phyloP scores from a whole-genome alignment of 2,888 invertebrate genomes.

The Tholera decimalis region DNA sequence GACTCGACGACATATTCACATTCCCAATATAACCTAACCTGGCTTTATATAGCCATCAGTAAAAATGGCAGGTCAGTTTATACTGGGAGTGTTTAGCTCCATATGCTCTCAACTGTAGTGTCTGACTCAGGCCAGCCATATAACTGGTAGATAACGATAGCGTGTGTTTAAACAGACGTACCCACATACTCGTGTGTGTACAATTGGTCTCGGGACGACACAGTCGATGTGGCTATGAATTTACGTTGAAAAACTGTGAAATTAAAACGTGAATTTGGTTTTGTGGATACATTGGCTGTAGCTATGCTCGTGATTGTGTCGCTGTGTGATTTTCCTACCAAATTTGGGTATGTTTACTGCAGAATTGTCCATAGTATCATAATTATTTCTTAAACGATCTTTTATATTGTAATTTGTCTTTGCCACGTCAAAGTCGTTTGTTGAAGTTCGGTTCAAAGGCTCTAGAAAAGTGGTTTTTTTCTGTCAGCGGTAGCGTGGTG shows the following conservation, averaged over 20 bases:
- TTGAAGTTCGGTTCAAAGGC: constrained; percentile 11
- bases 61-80: neutral
- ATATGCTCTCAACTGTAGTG: constrained; percentile 54
- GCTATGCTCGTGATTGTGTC: neutral
- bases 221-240: constrained; percentile 26
- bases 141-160: constrained; percentile 78
- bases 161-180: constrained; percentile 72
- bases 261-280: constrained; percentile 5
- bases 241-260: constrained; percentile 39
- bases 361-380: neutral
- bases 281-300: neutral
- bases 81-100: constrained; percentile 5
- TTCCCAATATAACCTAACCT: neutral
- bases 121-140: constrained; percentile 76
- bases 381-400: neutral
- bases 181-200: constrained; percentile 60
- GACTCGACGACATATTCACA: constrained; percentile 3
- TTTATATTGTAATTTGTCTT: neutral
- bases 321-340: neutral
- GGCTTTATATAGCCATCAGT: neutral
- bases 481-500: too few species aligned
- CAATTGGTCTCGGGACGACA: constrained; percentile 60
- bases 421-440: neutral
- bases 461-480: too few species aligned
- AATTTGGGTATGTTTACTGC: neutral